Conservation (phyloP, 2,113 vertebrate genomes). For the Stegostoma tigrinum region DNA sequence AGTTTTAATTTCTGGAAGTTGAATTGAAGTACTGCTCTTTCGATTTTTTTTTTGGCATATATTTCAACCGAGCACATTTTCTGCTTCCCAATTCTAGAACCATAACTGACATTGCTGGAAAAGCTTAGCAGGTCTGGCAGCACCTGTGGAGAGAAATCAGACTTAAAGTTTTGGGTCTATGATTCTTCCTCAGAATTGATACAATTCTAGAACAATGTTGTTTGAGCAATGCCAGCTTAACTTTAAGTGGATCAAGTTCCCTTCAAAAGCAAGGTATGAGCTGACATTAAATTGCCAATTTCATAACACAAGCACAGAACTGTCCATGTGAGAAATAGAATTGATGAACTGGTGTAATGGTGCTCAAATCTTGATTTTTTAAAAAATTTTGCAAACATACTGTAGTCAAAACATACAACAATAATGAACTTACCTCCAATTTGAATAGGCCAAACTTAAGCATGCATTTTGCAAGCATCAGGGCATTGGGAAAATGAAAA, state of each 20-base stretch:
- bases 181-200: too few species aligned
- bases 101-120: too few species aligned
- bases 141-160: too few species aligned
- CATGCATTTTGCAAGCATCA: not conserved
- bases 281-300: not conserved
- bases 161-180: too few species aligned
- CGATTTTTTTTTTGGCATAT: not conserved
- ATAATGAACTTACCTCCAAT: not conserved
- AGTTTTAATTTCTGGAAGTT: not conserved
- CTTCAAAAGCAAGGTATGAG: not conserved
- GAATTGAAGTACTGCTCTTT: not conserved
- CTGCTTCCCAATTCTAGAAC: not conserved
- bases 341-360: not conserved
- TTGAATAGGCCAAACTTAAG: not conserved
- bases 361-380: not conserved
- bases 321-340: not conserved
- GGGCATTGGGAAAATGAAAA: not conserved
- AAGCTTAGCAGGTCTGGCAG: too few species aligned
- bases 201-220: not conserved
- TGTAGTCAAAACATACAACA: not conserved
- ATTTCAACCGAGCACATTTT: not conserved
- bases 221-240: not conserved
- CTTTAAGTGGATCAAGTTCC: not conserved
- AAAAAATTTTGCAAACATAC: not conserved
- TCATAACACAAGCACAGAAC: not conserved